A percentile compares a stretch with the other conserved stretches of the same genome.
These are phyloP conservation scores for Dendrolimus pini DNA, from an alignment of 2,888 invertebrate species.

Conservation along the genomic window DNA sequence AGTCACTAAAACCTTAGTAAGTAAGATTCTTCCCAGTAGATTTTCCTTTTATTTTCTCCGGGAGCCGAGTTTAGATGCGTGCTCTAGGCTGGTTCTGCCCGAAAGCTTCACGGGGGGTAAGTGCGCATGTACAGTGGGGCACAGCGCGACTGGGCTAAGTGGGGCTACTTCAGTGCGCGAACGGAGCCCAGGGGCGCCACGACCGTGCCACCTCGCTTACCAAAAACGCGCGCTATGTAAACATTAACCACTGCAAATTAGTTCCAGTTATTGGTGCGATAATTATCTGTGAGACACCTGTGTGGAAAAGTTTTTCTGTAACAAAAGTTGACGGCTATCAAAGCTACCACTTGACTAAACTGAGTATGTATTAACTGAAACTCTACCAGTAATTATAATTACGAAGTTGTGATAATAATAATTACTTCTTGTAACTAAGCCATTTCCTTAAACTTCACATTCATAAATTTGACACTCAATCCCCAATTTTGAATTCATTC, in stretches of 20 bases:
- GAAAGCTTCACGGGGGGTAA: constrained; percentile 42
- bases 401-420: no score
- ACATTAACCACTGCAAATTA: constrained; percentile 28
- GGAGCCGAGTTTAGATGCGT: constrained; percentile 49
- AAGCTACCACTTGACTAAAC: not conserved
- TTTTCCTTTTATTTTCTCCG: constrained; percentile 2
- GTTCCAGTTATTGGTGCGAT: constrained; percentile 27
- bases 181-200: constrained; percentile 37
- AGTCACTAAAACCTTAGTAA: no score
- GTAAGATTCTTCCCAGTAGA: no score
- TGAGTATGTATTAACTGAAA: not conserved
- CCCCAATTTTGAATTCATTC: no score
- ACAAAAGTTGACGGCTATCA: constrained; percentile 3
- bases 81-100: constrained; percentile 53
- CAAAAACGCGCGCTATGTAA: constrained; percentile 35
- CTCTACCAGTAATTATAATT: no score
- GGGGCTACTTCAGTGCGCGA: constrained; percentile 48
- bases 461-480: not conserved
- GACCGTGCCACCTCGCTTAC: constrained; percentile 24
- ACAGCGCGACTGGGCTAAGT: constrained; percentile 33
- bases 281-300: constrained; percentile 24
- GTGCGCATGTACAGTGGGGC: constrained; percentile 64
- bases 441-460: not conserved
- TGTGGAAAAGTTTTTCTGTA: constrained; percentile 1
- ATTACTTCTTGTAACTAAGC: no score